Conservation (phyloP, 1,140 invertebrate species). For the Laodelphax striatellus region DNA sequence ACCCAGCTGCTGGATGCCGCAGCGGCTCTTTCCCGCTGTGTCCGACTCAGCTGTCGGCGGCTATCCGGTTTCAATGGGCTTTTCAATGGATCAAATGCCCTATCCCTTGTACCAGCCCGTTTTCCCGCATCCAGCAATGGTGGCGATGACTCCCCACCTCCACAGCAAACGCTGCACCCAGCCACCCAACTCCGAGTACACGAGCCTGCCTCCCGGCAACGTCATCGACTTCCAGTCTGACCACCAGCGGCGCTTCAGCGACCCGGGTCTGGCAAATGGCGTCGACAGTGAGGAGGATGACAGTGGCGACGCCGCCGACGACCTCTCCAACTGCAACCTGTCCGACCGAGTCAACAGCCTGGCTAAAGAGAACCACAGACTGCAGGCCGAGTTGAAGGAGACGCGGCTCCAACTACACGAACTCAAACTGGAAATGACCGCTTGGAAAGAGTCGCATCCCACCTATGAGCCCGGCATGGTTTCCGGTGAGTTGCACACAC, state of each 20-base stretch:
- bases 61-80: conserved; percentile 39
- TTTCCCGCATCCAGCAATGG: conserved; percentile 20
- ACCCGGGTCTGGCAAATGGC: conserved; percentile 18
- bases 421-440: conserved; percentile 14
- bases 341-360: conserved; percentile 13
- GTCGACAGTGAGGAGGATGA: conserved; percentile 12
- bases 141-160: not conserved
- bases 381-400: conserved; percentile 16
- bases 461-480: conserved; percentile 8
- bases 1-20: not conserved
- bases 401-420: conserved; percentile 15
- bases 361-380: conserved; percentile 15
- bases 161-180: too few species aligned
- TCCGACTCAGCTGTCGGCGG: conserved; percentile 38
- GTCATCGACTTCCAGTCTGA: conserved; percentile 15
- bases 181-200: conserved; percentile 10
- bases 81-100: conserved; percentile 40
- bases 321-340: not conserved
- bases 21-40: conserved; percentile 36
- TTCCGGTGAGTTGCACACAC: not conserved
- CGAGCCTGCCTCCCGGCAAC: conserved; percentile 19
- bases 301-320: conserved; percentile 4
- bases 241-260: conserved; percentile 18
- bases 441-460: not conserved
- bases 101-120: conserved; percentile 32